Base-by-base conservation (phyloP, 1,140 invertebrate species). In the Pseudomyrmex gracilis region DNA sequence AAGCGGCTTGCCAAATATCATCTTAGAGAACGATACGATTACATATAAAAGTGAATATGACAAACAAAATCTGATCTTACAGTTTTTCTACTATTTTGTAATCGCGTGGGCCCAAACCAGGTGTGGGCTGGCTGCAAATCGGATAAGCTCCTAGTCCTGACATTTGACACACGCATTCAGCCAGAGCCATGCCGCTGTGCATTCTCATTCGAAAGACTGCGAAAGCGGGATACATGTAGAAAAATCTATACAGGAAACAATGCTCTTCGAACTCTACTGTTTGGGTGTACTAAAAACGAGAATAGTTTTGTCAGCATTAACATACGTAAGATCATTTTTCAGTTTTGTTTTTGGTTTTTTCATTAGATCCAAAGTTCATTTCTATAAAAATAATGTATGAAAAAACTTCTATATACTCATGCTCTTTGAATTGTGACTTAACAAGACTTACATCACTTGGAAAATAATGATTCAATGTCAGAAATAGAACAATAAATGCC, bases 101-200 rank as follows among this genome's bases (percentile, higher is more conserved):
- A 87, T 94, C 90, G 20, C 96, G 96, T 0, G 98, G 98, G 12
- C 98, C 98, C 87, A 96, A 94, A 5, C 98, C 98, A 85, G 97
- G 95, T 87, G 95, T 95, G 15, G 97, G 95, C 71, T 96, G 95
- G 1, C 96, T 95, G 15, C 94, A 93, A 0, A 94, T 94, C 0
- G 98, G 99, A 94, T 99, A 99, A 3, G 97, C 97, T 9, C 99
- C 99, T 3, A 99, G 94, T 0, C 98, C 98, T 20, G 97, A 96
- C 92, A 97, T 97, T 17, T 98, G 98, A 91, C 98, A 99, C n/a
- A 98, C 97, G 92, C 97, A 98, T 93, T 99, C 98, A 0, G 98
- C 97, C 17, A 99, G 91, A 2, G 97, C 96, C 95, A 99, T 97
- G 0, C 98, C 98, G 24, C 96, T 96, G 91, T 98, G 99, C 67